phyloP scores from a whole-genome alignment of 1,140 invertebrate species.

The Papilio machaon region DNA sequence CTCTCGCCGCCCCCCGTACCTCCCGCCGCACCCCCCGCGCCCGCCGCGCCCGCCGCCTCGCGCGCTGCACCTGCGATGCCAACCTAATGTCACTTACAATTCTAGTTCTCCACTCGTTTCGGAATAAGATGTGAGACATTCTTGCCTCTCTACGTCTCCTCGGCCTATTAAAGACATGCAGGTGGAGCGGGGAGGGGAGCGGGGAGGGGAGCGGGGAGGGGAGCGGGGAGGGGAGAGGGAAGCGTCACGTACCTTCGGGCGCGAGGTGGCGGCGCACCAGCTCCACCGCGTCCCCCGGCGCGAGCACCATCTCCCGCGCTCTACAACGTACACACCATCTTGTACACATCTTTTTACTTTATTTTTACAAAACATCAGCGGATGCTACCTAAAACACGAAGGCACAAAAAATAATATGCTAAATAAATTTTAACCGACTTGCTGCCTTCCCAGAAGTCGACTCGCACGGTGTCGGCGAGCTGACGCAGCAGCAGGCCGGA shows the following conservation, averaged over 20 bases:
- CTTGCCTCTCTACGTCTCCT: no score
- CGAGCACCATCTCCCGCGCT: conserved; percentile 9
- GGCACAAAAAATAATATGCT: no score
- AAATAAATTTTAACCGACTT: conserved; percentile 43
- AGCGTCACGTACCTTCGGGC: not conserved
- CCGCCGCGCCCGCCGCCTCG: conserved; percentile 43
- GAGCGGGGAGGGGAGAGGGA: no score
- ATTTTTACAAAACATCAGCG: not conserved
- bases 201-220: not conserved
- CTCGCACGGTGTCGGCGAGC: conserved; percentile 49
- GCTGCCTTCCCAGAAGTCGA: conserved; percentile 52
- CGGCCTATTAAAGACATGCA: no score
- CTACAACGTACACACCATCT: not conserved
- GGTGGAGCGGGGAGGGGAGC: no score
- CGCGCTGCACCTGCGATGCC: not conserved
- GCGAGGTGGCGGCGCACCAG: not conserved
- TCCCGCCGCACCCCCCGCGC: conserved; percentile 29
- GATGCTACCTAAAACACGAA: no score
- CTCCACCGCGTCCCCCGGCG: not conserved
- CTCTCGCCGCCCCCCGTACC: conserved; percentile 59
- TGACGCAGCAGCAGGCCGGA: conserved; percentile 49
- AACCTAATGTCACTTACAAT: no score
- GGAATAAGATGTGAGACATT: no score
- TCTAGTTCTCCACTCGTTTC: no score
- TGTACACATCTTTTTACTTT: not conserved